A percentile compares a stretch with the other conserved stretches of the same genome.
These are phyloP conservation scores for Saguinus imperator DNA, from an alignment of 2,113 vertebrate species.

Conservation along the genomic window DNA sequence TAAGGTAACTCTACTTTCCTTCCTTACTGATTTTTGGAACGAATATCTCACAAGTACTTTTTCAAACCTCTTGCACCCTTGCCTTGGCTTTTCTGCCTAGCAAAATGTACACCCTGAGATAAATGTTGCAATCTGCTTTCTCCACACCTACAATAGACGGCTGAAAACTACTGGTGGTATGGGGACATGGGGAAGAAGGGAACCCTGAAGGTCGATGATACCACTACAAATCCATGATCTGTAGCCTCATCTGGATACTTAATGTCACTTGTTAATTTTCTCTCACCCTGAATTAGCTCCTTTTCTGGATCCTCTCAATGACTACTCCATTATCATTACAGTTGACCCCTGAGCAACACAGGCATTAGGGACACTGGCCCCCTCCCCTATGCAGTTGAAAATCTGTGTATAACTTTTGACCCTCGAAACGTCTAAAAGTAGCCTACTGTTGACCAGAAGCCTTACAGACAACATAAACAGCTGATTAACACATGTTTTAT, in stretches of 20 bases:
- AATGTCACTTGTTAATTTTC: not conserved
- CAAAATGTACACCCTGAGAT: not conserved
- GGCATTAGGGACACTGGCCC: not conserved
- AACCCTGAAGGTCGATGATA: not conserved
- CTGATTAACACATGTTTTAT: not conserved
- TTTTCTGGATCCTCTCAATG: not conserved
- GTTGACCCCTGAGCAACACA: not conserved
- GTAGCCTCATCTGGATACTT: not conserved
- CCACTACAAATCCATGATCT: not conserved
- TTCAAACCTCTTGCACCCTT: conserved; percentile 8
- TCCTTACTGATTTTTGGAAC: not conserved
- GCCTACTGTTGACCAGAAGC: not conserved
- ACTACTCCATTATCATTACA: not conserved
- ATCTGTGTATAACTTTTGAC: not conserved
- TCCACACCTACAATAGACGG: not conserved
- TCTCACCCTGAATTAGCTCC: not conserved
- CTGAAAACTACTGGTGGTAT: not conserved
- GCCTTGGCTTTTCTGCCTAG: not conserved
- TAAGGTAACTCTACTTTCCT: not conserved
- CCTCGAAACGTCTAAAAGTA: not conserved
- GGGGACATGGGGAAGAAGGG: not conserved
- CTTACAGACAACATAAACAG: not conserved
- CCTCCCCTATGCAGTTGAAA: not conserved
- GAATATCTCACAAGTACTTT: not conserved
- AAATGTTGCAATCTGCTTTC: not conserved